Evolutionary conservation across 2,888 invertebrate genomes (phyloP), one percentile per base, ranked within the genome.

Genomic region (Phalangium opilio): DNA sequence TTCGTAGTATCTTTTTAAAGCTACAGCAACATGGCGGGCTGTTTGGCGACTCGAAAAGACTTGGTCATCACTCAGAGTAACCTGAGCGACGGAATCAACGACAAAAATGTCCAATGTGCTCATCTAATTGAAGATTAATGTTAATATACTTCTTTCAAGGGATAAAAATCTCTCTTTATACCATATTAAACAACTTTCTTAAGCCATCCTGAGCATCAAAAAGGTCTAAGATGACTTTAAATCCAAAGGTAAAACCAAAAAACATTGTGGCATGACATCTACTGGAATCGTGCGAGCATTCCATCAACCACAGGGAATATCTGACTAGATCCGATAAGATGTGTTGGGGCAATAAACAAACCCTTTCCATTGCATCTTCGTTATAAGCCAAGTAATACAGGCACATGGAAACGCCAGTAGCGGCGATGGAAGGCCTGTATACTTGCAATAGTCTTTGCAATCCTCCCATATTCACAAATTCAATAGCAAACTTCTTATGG

Each of bases 241-340:
- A 96, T 58, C 87, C 83, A 67, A 95, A 93, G 7, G 87, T 84
- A 43, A 91, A 76, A 0, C 89, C 85, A 65, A 98, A 93, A 70
- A 98, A 98, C 90, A 95, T 91, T 20, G 91, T 87, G 2, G 93
- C 91, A 68, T 96, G 91, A 62, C 93, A 91, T 50, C 91, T 76
- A n/a, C 93, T 93, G 0, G 93, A 95, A 70, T 93, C 91, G 66
- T 93, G 89, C 1, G 93, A 90, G 59, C 93, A 89, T 62, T 95
- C 95, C 43, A 98, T 67, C 39, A 96, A 72, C 93, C 95, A 96
- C 3, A 96, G 69, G 0, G 86, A 85, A 66, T 95, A 96, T 55
- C 82, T 81, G 63, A 35, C 45, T 39, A 50, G 40, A 38, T 47
- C 45, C n/a, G 44, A 38, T 19, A 50, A 27, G 3, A 47, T 19